Evolutionary conservation across 2,888 invertebrate species (phyloP), one percentile per base, ranked within the genome.

Genomic region (Selenia dentaria): DNA sequence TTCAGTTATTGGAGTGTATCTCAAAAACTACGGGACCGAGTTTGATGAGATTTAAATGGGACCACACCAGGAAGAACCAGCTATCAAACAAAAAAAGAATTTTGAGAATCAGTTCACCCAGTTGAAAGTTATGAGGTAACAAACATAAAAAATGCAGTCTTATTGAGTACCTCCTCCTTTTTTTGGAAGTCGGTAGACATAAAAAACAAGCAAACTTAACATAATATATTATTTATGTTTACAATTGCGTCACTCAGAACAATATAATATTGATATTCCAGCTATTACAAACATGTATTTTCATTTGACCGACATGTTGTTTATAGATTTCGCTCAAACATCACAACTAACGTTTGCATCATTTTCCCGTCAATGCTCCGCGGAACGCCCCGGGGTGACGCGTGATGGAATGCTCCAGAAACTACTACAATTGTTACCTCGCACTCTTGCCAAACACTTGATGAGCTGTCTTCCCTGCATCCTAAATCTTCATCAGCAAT

Each of bases 391-490:
- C 26, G 22, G 42, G 39, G 44, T 33, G 33, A 51, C 45, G 38
- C 49, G 54, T 53, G 49, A 54, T 35, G 38, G 56, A 51, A 57
- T 54, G 56, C 44, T 51, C 49, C 48, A 57, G 48, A 54, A 46
- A 37, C 46, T 24, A 39, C 31, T 39, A 36, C 31, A 37, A 47
- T 47, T 41, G 47, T 37, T 49, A 49, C 43, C 33, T 33, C 27
- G 29, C 29, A 24, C 18, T 53, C 32, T 47, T 51, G 53, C 51
- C 49, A 57, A 56, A 53, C 43, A 57, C 31, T 41, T 36, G 49
- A 49, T 44, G 43, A 43, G 39, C 39, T 36, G 35, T 43, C 35
- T 48, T 14, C 29, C 36, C 25, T 14, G 16, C 11, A 42, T 32
- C 35, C 6, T 16, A 14, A 29, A 36, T n/a, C 11, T 22, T 25